Base-by-base conservation (phyloP, 2,888 invertebrate genomes). In the Julus scandinavius region DNA sequence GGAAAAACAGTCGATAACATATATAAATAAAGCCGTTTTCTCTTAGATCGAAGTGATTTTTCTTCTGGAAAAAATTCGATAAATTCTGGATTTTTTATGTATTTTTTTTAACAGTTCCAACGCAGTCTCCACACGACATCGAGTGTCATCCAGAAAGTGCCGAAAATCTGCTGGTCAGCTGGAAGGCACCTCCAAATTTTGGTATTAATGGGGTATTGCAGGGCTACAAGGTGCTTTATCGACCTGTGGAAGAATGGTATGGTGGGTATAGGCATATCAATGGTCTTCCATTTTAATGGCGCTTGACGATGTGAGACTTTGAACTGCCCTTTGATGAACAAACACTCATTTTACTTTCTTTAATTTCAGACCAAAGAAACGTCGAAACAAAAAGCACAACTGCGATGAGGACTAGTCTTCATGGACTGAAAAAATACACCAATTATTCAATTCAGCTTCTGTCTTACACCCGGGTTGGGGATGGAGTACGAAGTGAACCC, bases 361-460 rank as follows among this genome's bases (percentile, higher is more conserved):
- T 17, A 72, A 72, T 72, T 72, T 20, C 72, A 72, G 72, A 72
- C 29, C 9, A 20, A 5, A 72, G 11, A 7, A 20, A 72, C 15
- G 38, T 92, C 1, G 97, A 97, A 91, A 96, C 97, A 11, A 97
- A 97, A 93, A 97, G 97, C 91, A 97, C 97, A 7, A 95, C 97
- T n/a, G 96, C 97, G 90, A 97, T 96, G 91, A 97, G 97, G 93
- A 97, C 97, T 0, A 97, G 97, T 91, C 94, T 97, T n/a, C 97
- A 97, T 92, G 97, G 97, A 87, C 94, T 99, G 88, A 96, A 97
- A 92, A 98, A 98, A 92, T 98, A 96, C 93, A 98, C 98, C 3
- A 98, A 99, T 93, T 99, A 98, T 93, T 98, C 97, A 89, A 97
- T 99, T 95, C 97, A 98, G 94, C 97, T 99, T 58, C 93, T 98